These are phyloP conservation scores for Cebidichthys violaceus DNA, from an alignment of 2,113 vertebrate species.

Conservation along the genomic window DNA sequence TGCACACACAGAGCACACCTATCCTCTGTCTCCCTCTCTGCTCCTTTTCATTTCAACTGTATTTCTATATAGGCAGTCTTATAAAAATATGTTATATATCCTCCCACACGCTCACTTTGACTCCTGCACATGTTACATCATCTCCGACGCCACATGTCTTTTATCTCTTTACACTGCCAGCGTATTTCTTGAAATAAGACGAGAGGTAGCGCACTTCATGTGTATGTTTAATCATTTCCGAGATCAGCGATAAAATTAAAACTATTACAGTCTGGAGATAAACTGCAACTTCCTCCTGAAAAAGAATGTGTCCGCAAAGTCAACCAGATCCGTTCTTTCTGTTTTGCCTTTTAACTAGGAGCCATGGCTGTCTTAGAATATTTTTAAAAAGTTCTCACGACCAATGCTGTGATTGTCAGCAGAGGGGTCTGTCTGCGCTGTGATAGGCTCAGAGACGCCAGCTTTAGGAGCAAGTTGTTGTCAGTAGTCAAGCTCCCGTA, in stretches of 20 bases:
- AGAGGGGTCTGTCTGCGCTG: conserved; percentile 46
- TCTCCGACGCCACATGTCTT: conserved; percentile 63
- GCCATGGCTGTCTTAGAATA: conserved; percentile 3
- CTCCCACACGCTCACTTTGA: conserved; percentile 71
- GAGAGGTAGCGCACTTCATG: conserved; percentile 27
- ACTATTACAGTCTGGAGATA: conserved; percentile 2
- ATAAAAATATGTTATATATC: conserved; percentile 69
- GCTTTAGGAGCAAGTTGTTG: conserved; percentile 60
- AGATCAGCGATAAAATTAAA: neutral
- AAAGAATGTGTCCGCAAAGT: neutral
- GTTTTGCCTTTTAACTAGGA: conserved; percentile 19
- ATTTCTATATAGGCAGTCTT: conserved; percentile 62
- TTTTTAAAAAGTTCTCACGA: conserved; percentile 37
- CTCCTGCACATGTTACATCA: conserved; percentile 82
- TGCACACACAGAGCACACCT: conserved; percentile 43
- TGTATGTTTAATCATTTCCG: conserved; percentile 12
- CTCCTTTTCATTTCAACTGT: conserved; percentile 40
- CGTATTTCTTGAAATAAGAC: conserved; percentile 46
- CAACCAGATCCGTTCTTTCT: neutral
- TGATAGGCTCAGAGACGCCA: conserved; percentile 64
- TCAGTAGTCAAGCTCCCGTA: conserved; percentile 47
- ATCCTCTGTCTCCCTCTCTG: conserved; percentile 37
- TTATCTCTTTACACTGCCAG: conserved; percentile 48
- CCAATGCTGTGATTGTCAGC: conserved; percentile 63
- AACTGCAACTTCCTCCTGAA: neutral